Base-by-base conservation (phyloP, 2,797 vertebrate species). In the Loriculus beryllinus region DNA sequence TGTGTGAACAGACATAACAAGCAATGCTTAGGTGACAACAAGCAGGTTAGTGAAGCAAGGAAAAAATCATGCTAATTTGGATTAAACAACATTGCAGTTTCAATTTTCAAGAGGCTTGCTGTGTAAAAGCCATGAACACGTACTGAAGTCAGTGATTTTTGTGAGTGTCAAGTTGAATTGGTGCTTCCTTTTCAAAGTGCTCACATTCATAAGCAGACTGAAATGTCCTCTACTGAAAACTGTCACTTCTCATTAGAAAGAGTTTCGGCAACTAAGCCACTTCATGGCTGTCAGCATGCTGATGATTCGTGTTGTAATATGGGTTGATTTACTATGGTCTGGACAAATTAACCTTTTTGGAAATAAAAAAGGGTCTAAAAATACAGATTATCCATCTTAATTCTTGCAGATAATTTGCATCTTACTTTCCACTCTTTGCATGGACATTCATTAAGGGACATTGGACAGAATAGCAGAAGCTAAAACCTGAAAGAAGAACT, bases 221-320 rank as follows among this genome's bases (percentile, higher is more conserved):
- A 90, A 49, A 45, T 75, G 62, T 93, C 56, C 75, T 80, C 33
- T 68, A 0, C 25, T 82, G 71, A 65, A 10, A 87, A 47, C 45
- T 77, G 25, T 77, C 87, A 90, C 59, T 68, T 82, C 90, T 77
- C 28, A 40, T 72, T 84, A 65, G 28, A 35, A 51, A 25, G 72
- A 86, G 42, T 39, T 83, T 18, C 25, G 35, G 28, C 54, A 69
- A 16, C 35, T 67, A 84, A 84, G 26, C 64, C 40, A 14, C 22
- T 86, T 92, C 26, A 8, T 84, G 72, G 33, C 88, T 75, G 35
- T 54, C 22, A 63, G 52, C 75, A 18, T 60, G 39, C 76, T 42
- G 35, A n/a, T 92, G 39, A 56, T 86, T 74, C 78, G 26, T 87
- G 2, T 28, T 86, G 21, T 77, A 69, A 77, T 75, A 19, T 75